Percentiles rank a stretch among this genome's conserved stretches.
These are phyloP conservation scores for Hedychridium roseum DNA, from an alignment of 2,888 invertebrate genomes.

Conservation along the genomic window DNA sequence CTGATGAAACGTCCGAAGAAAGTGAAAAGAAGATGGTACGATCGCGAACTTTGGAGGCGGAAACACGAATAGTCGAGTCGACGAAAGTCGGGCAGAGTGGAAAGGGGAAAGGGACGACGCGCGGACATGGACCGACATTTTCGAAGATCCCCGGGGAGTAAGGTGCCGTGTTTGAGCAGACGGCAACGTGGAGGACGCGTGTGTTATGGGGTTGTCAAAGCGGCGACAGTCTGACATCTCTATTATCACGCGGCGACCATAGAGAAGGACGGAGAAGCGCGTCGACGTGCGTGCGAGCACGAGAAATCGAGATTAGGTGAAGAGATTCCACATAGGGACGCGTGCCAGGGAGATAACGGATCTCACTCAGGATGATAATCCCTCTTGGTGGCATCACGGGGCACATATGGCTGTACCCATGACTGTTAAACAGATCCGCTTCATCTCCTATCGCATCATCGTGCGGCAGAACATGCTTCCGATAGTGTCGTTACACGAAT, in stretches of 20 bases:
- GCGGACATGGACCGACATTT: slow-evolving; percentile 35
- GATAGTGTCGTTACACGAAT: no score
- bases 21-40: no score
- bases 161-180: slow-evolving; percentile 39
- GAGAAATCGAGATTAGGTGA: slow-evolving; percentile 21
- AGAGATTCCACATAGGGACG: slow-evolving; percentile 45
- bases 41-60: no score
- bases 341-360: slow-evolving; percentile 61
- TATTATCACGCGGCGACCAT: slow-evolving; percentile 57
- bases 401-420: slow-evolving; percentile 49
- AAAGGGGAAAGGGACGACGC: background rate
- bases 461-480: no score
- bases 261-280: slow-evolving; percentile 26
- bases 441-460: slow-evolving; percentile 12
- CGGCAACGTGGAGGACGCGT: slow-evolving; percentile 42
- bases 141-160: slow-evolving; percentile 46
- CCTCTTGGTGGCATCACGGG: slow-evolving; percentile 45
- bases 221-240: slow-evolving; percentile 62
- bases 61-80: background rate
- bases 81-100: slow-evolving; percentile 15
- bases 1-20: no score
- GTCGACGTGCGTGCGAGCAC: slow-evolving; percentile 17
- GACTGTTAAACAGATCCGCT: slow-evolving; percentile 42
- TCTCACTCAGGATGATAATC: slow-evolving; percentile 59
- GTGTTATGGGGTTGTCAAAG: slow-evolving; percentile 62